Evolutionary conservation across 2,888 invertebrate species (phyloP), one percentile per base, ranked within the genome.

Genomic region (Melanotus villosus): DNA sequence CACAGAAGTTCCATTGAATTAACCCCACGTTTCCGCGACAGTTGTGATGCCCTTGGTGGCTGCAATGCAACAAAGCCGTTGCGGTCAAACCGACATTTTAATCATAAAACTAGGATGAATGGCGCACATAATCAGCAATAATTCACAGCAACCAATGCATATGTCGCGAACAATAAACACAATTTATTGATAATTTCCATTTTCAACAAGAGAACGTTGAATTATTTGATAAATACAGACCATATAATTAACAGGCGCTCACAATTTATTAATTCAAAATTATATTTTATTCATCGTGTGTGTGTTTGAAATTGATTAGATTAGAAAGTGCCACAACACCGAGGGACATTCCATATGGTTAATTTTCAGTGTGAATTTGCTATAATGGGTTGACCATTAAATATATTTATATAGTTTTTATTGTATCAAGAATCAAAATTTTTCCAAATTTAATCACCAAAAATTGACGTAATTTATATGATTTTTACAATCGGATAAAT

Each of bases 51-150:
- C 7, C 26, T 26, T 26, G 26, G 26, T 26, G 26, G 4, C 3
- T 18, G n/a, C 18, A 12, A 32, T 26, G 1, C 14, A 32, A 3
- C 34, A 32, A 3, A 52, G 16, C 32, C 12, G 19, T 52, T 52
- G 52, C 16, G 32, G 30, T 47, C 14, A 52, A 18, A 52, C 52
- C 30, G 19, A 9, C 52, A 52, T 45, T 60, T 62, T 45, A 63
- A 52, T 52, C 23, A 50, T 63, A 47, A 38, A 23, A 38, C 52
- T 63, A 52, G 34, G 50, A 52, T 54, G 52, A 52, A 52, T 63
- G 41, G 32, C 30, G 63, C 32, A 63, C 10, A 63, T 63, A 63
- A 63, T 63, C 26, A 63, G 54, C 23, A 63, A 63, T 63, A 52
- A 63, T 52, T 63, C 41, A 52, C 36, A 30, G 19, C 21, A 21